Percentiles rank a stretch among this genome's conserved stretches.
Conservation (phyloP, 2,797 vertebrate species). For the Lutjanus campechanus region DNA sequence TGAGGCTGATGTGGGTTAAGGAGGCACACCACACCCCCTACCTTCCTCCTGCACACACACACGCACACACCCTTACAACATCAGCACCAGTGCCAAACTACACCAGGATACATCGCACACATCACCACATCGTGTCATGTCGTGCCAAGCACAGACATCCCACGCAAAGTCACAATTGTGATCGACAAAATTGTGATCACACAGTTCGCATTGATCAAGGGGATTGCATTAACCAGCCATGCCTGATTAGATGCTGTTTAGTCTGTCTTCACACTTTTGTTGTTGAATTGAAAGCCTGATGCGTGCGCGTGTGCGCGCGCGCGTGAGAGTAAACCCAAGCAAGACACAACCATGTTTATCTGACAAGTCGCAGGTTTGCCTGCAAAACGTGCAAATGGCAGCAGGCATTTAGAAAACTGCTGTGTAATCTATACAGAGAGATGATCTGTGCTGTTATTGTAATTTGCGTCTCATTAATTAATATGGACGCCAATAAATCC, state of each 20-base stretch:
- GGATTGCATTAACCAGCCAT: not conserved
- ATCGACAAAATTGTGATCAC: slow-evolving; percentile 8
- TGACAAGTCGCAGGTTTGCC: not conserved
- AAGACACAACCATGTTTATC: slow-evolving; percentile 23
- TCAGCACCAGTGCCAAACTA: slow-evolving; percentile 57
- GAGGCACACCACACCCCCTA: slow-evolving; percentile 49
- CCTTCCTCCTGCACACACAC: slow-evolving; percentile 10
- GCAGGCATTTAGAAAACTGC: not conserved
- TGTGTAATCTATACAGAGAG: not conserved
- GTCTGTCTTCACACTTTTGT: slow-evolving; percentile 43
- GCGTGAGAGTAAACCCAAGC: slow-evolving; percentile 40
- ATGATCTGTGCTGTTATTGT: not conserved
- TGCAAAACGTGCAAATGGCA: slow-evolving; percentile 20
- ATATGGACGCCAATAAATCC: slow-evolving; percentile 11
- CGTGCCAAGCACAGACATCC: slow-evolving; percentile 30
- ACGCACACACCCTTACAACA: slow-evolving; percentile 51
- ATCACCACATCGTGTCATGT: slow-evolving; percentile 29
- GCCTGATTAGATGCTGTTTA: not conserved
- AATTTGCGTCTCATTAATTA: slow-evolving; percentile 14
- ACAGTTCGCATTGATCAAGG: not conserved
- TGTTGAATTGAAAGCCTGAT: slow-evolving; percentile 10
- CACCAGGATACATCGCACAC: slow-evolving; percentile 23
- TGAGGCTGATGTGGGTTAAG: slow-evolving; percentile 40
- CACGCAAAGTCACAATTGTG: slow-evolving; percentile 28
- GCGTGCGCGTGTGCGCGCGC: not conserved